Conservation (phyloP, 2,888 invertebrate genomes). For the Drosophila kambysellisi region DNA sequence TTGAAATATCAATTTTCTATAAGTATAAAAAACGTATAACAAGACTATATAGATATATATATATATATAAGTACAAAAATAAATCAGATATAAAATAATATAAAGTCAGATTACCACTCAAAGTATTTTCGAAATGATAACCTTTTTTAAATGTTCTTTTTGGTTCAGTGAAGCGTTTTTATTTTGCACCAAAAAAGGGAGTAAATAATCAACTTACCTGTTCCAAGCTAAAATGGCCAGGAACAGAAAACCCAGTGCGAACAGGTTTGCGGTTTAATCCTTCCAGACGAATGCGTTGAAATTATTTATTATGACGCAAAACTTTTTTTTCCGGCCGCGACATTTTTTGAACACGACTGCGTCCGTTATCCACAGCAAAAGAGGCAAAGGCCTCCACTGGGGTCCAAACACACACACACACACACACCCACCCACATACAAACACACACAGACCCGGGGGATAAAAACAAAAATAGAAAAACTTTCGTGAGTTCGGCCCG, state of each 20-base stretch:
- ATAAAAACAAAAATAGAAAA: conserved; percentile 51
- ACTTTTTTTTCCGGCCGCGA: conserved; percentile 68
- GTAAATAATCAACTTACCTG: conserved; percentile 19
- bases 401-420: conserved; percentile 24
- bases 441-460: conserved; percentile 2
- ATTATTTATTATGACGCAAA: conserved; percentile 80
- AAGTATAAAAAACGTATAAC: not conserved
- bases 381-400: conserved; percentile 55
- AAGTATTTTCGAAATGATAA: conserved; percentile 8
- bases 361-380: conserved; percentile 63
- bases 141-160: conserved; percentile 15
- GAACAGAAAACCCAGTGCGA: conserved; percentile 27
- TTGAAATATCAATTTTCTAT: not conserved
- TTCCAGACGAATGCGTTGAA: conserved; percentile 80
- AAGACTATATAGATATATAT: not conserved
- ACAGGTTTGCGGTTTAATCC: conserved; percentile 68
- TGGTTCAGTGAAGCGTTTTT: conserved; percentile 17
- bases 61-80: not conserved
- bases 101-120: conserved; percentile 1
- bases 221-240: not conserved
- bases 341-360: conserved; percentile 52
- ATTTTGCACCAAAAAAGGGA: conserved; percentile 10
- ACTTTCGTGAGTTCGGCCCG: conserved; percentile 35
- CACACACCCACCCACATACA: conserved; percentile 8
- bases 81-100: not conserved